A percentile compares a stretch with the other conserved stretches of the same genome.
Evolutionary conservation across 2,888 invertebrate species (phyloP).

Genomic region (Cosmorhoe ocellata): DNA sequence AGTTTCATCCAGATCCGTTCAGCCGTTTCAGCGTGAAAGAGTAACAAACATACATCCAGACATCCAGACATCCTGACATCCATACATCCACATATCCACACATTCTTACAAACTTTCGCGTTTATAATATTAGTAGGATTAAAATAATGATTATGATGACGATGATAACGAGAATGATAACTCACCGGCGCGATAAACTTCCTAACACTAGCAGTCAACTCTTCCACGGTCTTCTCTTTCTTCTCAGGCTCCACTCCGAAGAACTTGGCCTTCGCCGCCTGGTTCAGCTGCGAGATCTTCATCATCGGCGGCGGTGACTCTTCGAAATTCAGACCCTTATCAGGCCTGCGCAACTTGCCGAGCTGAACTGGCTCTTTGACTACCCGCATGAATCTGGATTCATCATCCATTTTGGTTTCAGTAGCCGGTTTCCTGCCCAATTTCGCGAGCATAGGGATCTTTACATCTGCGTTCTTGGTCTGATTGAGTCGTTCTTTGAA

Average conservation of each 20-base stretch:
- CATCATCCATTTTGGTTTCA: slow-evolving; percentile 62
- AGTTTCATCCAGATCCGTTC: too few relatives aligned
- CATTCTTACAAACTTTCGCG: too few relatives aligned
- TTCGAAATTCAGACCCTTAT: slow-evolving; percentile 45
- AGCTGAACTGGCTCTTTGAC: slow-evolving; percentile 67
- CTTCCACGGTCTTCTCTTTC: slow-evolving; percentile 69
- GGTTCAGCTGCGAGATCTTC: slow-evolving; percentile 67
- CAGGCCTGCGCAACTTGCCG: slow-evolving; percentile 66
- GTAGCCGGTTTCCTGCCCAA: slow-evolving; percentile 64
- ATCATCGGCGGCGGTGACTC: slow-evolving; percentile 55
- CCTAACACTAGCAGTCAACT: slow-evolving; percentile 69
- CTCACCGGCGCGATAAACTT: slow-evolving; percentile 75
- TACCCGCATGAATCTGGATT: slow-evolving; percentile 64
- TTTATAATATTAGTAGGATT: too few relatives aligned
- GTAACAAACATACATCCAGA: too few relatives aligned
- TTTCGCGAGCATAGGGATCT: slow-evolving; percentile 64
- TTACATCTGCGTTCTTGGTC: slow-evolving; percentile 63
- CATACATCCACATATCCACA: too few relatives aligned
- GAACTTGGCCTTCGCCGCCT: slow-evolving; percentile 73
- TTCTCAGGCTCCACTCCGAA: slow-evolving; percentile 57
- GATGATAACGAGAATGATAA: neutral
- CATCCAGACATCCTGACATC: too few relatives aligned
- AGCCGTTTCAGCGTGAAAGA: too few relatives aligned
- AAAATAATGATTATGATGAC: too few relatives aligned
- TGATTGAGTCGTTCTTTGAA: slow-evolving; percentile 57